These are phyloP conservation scores for Labia minor DNA, from an alignment of 2,888 invertebrate genomes.

Conservation along the genomic window DNA sequence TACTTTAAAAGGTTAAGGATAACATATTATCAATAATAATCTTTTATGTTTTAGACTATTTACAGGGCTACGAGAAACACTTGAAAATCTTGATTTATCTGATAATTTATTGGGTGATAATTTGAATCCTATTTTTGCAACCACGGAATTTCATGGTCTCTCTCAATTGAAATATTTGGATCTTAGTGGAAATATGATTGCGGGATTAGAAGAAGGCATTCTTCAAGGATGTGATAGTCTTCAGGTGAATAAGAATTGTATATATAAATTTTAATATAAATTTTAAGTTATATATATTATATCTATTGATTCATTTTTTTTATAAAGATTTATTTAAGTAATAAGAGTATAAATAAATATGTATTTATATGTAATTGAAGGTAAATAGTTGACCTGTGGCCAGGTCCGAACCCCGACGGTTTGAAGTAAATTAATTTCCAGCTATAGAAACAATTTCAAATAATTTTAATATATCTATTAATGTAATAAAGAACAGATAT, in stretches of 20 bases:
- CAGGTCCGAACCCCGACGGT: too few species aligned
- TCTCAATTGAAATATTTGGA: conserved; percentile 61
- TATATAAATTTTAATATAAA: too few species aligned
- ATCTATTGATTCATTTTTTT: too few species aligned
- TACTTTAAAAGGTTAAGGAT: too few species aligned
- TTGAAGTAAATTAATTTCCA: too few species aligned
- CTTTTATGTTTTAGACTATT: conserved; percentile 44
- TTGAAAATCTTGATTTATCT: conserved; percentile 59
- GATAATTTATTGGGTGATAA: conserved; percentile 82
- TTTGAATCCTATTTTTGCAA: conserved; percentile 81
- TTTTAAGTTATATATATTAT: too few species aligned
- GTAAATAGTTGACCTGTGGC: too few species aligned
- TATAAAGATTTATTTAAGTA: conserved; percentile 17
- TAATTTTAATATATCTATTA: too few species aligned
- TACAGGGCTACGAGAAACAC: conserved; percentile 50
- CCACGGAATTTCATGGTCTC: conserved; percentile 69
- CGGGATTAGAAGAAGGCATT: conserved; percentile 74
- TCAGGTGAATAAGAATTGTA: conserved; percentile 40
- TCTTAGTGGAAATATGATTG: conserved; percentile 67
- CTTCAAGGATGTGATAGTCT: conserved; percentile 70
- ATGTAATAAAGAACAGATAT: too few species aligned
- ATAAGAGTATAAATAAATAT: neutral
- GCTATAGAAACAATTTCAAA: too few species aligned
- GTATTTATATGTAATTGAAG: too few species aligned
- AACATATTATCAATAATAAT: too few species aligned